phyloP scores from a whole-genome alignment of 2,888 invertebrate genomes.

The Agrotis segetum region DNA sequence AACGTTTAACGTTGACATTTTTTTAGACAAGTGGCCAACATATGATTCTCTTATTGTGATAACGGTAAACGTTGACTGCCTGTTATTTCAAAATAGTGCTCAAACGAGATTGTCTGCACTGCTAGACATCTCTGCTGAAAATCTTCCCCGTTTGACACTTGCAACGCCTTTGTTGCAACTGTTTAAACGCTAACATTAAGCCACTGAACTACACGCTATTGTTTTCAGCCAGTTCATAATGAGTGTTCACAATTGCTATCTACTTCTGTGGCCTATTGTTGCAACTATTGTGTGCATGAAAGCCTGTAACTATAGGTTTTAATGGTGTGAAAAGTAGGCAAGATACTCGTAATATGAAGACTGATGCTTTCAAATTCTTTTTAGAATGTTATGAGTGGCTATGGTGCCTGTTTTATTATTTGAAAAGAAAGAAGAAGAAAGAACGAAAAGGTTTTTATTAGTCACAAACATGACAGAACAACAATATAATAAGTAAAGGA shows the following conservation, averaged over 20 bases:
- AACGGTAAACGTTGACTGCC: too few species aligned
- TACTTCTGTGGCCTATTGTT: conserved; percentile 50
- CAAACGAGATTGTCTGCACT: background rate
- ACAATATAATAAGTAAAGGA: too few species aligned
- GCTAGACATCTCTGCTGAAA: background rate
- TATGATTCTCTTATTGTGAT: too few species aligned
- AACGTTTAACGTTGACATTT: too few species aligned
- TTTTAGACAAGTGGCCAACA: too few species aligned
- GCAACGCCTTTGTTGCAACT: conserved; percentile 20
- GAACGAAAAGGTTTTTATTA: too few species aligned
- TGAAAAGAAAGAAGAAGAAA: too few species aligned
- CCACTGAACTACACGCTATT: conserved; percentile 40
- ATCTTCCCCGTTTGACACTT: background rate
- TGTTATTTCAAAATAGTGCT: too few species aligned
- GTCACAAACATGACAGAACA: too few species aligned
- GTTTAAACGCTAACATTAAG: conserved; percentile 16
- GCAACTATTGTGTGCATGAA: conserved; percentile 41
- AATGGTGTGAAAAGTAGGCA: conserved; percentile 3
- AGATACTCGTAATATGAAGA: background rate
- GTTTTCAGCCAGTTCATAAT: conserved; percentile 56
- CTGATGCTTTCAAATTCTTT: background rate
- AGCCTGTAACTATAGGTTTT: conserved; percentile 29
- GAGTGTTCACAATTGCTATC: conserved; percentile 47
- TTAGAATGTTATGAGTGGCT: background rate
- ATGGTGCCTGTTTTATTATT: too few species aligned